Evolutionary conservation across 2,888 invertebrate genomes (phyloP).

Genomic region (Parnassius smintheus): DNA sequence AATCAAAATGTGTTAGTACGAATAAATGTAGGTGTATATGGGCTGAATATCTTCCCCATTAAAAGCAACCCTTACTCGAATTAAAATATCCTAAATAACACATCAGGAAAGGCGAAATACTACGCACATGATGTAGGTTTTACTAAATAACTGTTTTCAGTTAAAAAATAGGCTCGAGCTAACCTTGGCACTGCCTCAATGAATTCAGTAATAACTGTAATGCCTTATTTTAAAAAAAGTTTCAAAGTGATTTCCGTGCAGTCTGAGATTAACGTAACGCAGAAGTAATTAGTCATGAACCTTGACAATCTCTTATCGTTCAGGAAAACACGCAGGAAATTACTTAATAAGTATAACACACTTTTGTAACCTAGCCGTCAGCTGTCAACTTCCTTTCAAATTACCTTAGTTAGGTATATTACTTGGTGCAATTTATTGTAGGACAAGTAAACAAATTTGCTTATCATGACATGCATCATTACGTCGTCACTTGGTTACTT

Average conservation of each 20-base stretch:
- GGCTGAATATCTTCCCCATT: too few relatives aligned
- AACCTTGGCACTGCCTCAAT: constrained; percentile 25
- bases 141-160: constrained; percentile 1
- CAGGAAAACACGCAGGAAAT: constrained; percentile 45
- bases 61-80: too few relatives aligned
- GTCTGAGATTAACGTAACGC: constrained; percentile 38
- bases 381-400: constrained; percentile 13
- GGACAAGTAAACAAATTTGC: too few relatives aligned
- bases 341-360: constrained; percentile 35
- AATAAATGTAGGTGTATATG: too few relatives aligned
- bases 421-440: too few relatives aligned
- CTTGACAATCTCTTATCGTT: constrained; percentile 48
- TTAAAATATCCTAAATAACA: too few relatives aligned
- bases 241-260: constrained; percentile 41
- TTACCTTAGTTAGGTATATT: too few relatives aligned
- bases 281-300: constrained; percentile 42
- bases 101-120: too few relatives aligned
- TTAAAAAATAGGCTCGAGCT: not conserved
- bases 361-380: constrained; percentile 21
- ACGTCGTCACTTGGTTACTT: too few relatives aligned
- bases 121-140: not conserved
- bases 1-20: too few relatives aligned
- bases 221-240: constrained; percentile 35
- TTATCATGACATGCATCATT: too few relatives aligned
- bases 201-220: constrained; percentile 26